Base-by-base conservation (phyloP, 2,797 vertebrate species). In the Arctocebus calabarensis region DNA sequence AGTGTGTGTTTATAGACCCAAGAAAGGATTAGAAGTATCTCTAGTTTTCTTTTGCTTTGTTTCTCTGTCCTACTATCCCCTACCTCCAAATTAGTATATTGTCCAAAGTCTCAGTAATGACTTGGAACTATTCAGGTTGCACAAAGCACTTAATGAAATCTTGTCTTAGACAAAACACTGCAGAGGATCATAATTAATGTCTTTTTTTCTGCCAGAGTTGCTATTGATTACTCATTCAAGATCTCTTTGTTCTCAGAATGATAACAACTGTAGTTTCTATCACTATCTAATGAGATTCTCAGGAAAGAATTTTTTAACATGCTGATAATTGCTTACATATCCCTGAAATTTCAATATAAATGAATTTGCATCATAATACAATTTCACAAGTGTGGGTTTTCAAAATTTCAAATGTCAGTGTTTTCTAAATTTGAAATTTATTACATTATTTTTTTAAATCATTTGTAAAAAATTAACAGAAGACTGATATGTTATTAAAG, bases 141-240 rank as follows among this genome's bases (percentile, higher is more conserved):
- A 99, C 98, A 98, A 99, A 98, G 98, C 98, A 92, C 98, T 98
- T 99, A 99, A 98, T 98, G 98, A 98, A 99, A 99, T 98, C 98
- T 98, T 98, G 97, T 98, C 97, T 98, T 98, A 98, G 98, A 98
- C 98, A 98, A 98, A 98, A 98, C 98, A 98, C 97, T 96, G 89
- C 97, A 98, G 98, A 98, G 97, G 96, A 98, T 98, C 95, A 96
- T 98, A 98, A 99, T 99, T 98, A 98, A 98, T 98, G 97, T 98
- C 98, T 99, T 98, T 98, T 99, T 99, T 98, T 98, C 98, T 98
- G 98, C 97, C 97, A 97, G 98, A 97, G 98, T 98, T 98, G 98
- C 98, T 99, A 98, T 99, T 99, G 98, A 99, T 99, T 99, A 98
- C 98, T 98, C 98, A 98, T 99, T 98, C 98, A 99, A 96, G 97